Evolutionary conservation across 2,797 vertebrate genomes (phyloP), one percentile per base, ranked within the genome.

Genomic region (Hafferia zeledoni): DNA sequence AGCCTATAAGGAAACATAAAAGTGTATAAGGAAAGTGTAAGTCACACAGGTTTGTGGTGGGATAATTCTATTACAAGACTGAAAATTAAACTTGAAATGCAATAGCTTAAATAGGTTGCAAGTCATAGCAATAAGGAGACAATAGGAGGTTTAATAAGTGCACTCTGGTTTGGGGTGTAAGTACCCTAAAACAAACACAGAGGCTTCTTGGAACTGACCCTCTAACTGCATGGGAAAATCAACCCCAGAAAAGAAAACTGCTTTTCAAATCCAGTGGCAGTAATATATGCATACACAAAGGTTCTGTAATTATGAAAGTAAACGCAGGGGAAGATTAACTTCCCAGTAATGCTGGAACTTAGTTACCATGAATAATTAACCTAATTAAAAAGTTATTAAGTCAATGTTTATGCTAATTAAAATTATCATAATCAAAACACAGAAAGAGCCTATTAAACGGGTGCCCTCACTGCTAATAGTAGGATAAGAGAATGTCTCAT

Each of bases 351-450:
- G 49, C 56, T 83, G 83, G 56, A 83, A 87, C 28, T 67, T 64
- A 85, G 71, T 83, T 93, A 83, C 74, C 39, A 79, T 74, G 84
- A 91, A 87, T 80, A 89, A 96, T 95, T 93, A 89, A 68, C 68
- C 67, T 85, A 95, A 95, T 96, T 89, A 23, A 85, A 77, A 87
- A 64, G 46, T 64, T 7, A 92, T 92, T 96, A 94, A 93, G 89
- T 89, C 56, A 68, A 22, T 83, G 79, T 46, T 93, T 56, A 71
- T 75, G 53, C 83, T 96, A 95, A 96, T 96, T 94, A 77, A 83
- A 89, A 85, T 94, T 27, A 87, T 55, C 82, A 64, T 70, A 77
- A 89, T 83, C 53, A 89, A 85, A 87, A 94, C 64, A 72, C 15
- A 94, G 84, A 85, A 78, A 75, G 30, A 80, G 47, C 13, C 9